Evolutionary conservation across 2,797 vertebrate species (phyloP).

Genomic region (Acipenser ruthenus): DNA sequence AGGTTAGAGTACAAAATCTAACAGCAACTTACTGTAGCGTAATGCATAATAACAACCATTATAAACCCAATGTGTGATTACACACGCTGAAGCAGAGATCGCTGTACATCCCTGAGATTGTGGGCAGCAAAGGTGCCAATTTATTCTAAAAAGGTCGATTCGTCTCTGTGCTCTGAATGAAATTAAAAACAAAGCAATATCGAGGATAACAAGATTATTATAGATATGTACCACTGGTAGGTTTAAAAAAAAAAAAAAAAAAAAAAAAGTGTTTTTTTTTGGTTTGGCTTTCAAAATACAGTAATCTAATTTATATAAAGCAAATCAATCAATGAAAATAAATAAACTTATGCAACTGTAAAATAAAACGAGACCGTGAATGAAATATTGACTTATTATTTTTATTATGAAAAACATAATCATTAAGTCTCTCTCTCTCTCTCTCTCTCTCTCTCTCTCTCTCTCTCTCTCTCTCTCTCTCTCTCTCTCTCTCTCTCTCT

Average conservation of each 20-base stretch:
- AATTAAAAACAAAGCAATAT: not conserved
- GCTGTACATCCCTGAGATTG: too few relatives aligned
- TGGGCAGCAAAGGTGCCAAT: too few relatives aligned
- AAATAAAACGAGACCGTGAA: not conserved
- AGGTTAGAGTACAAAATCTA: too few relatives aligned
- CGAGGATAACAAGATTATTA: not conserved
- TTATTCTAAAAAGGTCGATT: too few relatives aligned
- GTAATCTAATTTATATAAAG: constrained; percentile 1
- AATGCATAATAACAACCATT: too few relatives aligned
- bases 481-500: not conserved
- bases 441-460: too few relatives aligned
- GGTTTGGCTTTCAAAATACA: not conserved
- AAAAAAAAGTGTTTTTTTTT: not conserved
- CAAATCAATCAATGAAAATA: not conserved
- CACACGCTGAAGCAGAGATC: too few relatives aligned
- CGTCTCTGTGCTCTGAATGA: not conserved
- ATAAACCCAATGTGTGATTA: too few relatives aligned
- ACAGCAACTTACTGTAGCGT: too few relatives aligned
- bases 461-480: not conserved
- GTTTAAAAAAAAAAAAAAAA: too few relatives aligned
- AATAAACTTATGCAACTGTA: not conserved
- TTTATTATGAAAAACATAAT: too few relatives aligned
- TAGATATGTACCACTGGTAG: not conserved
- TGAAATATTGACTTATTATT: not conserved
- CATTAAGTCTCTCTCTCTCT: too few relatives aligned